phyloP scores from a whole-genome alignment of 2,888 invertebrate genomes.

The Psylliodes chrysocephalus region DNA sequence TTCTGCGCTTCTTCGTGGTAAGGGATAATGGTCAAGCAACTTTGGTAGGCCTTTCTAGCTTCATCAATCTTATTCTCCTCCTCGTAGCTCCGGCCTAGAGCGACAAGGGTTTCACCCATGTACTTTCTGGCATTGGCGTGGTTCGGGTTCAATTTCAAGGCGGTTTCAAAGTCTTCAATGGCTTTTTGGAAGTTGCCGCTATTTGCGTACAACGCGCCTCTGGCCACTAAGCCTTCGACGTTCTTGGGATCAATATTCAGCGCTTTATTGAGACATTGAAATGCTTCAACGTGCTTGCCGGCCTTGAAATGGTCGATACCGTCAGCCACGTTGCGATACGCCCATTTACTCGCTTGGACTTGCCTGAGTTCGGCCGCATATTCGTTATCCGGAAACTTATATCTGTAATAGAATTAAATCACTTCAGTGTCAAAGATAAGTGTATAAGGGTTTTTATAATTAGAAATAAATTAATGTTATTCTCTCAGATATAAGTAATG shows the following conservation, averaged over 20 bases:
- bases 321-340: constrained; percentile 91
- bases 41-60: constrained; percentile 85
- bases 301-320: constrained; percentile 95
- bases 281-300: constrained; percentile 92
- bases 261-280: constrained; percentile 93
- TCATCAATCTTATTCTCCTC: constrained; percentile 87
- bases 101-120: constrained; percentile 91
- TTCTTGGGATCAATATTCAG: constrained; percentile 91
- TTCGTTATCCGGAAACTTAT: constrained; percentile 81
- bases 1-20: constrained; percentile 89
- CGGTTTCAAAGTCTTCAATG: constrained; percentile 93
- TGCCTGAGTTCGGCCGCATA: constrained; percentile 87
- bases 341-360: constrained; percentile 93
- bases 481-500: no score
- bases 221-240: constrained; percentile 91
- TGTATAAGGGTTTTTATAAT: no score
- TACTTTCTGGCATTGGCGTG: constrained; percentile 95
- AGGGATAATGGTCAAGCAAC: constrained; percentile 84
- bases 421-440: constrained; percentile 5
- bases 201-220: constrained; percentile 93
- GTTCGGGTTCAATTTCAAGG: constrained; percentile 85
- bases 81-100: constrained; percentile 87
- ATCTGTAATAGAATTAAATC: constrained; percentile 63
- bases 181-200: constrained; percentile 94
- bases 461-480: no score